A percentile compares a stretch with the other conserved stretches of the same genome.
phyloP scores from a whole-genome alignment of 2,888 invertebrate genomes.

The Drosophila mercatorum region DNA sequence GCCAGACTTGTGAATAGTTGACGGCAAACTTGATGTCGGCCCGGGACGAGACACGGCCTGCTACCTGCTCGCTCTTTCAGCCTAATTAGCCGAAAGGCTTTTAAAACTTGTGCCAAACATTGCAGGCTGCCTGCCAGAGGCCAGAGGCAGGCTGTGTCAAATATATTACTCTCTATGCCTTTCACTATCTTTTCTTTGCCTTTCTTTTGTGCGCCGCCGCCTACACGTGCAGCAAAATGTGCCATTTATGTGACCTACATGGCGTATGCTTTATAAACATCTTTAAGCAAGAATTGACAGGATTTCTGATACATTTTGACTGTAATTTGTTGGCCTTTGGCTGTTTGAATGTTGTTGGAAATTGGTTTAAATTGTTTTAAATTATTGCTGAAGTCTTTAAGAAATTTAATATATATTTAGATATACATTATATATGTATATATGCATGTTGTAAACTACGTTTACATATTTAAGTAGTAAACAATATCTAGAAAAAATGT shows the following conservation, averaged over 20 bases:
- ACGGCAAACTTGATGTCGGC: constrained; percentile 28
- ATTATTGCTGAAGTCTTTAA: too few relatives aligned
- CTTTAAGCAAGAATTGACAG: too few relatives aligned
- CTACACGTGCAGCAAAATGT: constrained; percentile 3
- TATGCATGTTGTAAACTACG: too few relatives aligned
- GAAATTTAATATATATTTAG: too few relatives aligned
- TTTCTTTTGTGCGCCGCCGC: neutral
- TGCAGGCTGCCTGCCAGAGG: constrained; percentile 27
- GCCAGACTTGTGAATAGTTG: constrained; percentile 44
- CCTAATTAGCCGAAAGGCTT: constrained; percentile 67
- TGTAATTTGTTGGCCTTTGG: neutral
- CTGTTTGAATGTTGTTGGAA: neutral
- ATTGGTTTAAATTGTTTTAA: too few relatives aligned
- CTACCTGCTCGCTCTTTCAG: constrained; percentile 26
- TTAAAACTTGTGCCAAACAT: constrained; percentile 54
- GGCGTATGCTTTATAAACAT: neutral
- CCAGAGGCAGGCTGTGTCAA: neutral
- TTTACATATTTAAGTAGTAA: too few relatives aligned
- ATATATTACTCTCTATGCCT: neutral
- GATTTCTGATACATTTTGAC: neutral
- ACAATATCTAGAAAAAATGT: too few relatives aligned
- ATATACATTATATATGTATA: too few relatives aligned
- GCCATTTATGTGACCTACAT: neutral
- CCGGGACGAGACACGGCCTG: neutral
- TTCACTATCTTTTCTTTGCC: neutral